Evolutionary conservation across 2,888 invertebrate species (phyloP).

Genomic region (Digitonthophagus gazella): DNA sequence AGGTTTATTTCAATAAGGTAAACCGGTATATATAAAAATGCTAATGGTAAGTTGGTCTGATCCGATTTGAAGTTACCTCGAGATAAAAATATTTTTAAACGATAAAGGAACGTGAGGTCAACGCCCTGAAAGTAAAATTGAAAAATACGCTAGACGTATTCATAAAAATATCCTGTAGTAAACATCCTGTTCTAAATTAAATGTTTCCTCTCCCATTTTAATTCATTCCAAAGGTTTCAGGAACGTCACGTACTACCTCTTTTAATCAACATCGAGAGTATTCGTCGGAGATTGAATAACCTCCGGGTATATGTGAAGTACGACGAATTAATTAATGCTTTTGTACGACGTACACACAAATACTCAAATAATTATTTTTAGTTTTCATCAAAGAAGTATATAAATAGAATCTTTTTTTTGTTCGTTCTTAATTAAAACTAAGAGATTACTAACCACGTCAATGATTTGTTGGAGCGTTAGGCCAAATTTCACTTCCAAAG

Average conservation of each 20-base stretch:
- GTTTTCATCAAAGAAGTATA: no score
- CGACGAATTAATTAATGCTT: not conserved
- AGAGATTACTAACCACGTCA: conserved; percentile 78
- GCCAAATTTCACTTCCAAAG: conserved; percentile 87
- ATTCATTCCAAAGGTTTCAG: not conserved
- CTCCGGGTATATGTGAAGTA: not conserved
- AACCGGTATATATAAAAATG: no score
- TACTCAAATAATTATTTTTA: no score
- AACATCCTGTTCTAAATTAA: not conserved
- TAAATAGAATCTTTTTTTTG: no score
- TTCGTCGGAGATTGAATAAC: not conserved
- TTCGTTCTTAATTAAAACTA: no score
- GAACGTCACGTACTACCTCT: not conserved
- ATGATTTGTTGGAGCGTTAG: conserved; percentile 91
- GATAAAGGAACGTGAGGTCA: not conserved
- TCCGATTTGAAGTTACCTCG: no score
- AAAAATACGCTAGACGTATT: not conserved
- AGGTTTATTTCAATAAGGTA: no score
- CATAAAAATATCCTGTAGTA: not conserved
- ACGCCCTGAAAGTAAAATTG: not conserved
- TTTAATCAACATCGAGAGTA: not conserved
- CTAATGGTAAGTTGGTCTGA: no score
- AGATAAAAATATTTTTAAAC: not conserved
- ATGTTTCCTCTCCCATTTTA: not conserved
- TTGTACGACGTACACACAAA: not conserved